A percentile compares a stretch with the other conserved stretches of the same genome.
Conservation (phyloP, 2,888 invertebrate genomes). For the Blera fallax region DNA sequence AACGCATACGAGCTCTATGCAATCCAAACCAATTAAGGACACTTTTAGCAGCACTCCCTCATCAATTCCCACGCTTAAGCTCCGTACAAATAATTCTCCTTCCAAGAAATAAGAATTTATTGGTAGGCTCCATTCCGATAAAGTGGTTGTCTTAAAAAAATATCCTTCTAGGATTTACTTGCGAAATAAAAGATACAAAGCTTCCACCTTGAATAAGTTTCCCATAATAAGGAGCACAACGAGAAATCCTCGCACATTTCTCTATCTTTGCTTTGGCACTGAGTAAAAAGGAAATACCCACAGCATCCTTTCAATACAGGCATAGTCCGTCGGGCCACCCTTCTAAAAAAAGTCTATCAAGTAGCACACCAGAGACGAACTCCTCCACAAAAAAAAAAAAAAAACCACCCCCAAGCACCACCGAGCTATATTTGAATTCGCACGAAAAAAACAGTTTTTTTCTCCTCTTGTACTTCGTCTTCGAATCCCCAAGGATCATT, state of each 20-base stretch:
- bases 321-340: neutral
- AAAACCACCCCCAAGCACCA: no score
- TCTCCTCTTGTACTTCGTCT: neutral
- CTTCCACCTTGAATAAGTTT: no score
- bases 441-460: no score
- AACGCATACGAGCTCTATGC: no score
- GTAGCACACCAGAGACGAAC: neutral
- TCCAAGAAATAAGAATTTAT: neutral
- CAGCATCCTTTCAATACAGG: neutral
- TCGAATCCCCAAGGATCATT: constrained; percentile 48
- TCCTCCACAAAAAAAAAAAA: neutral
- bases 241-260: constrained; percentile 2
- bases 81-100: neutral
- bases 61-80: neutral
- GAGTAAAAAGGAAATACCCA: neutral
- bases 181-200: neutral
- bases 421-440: neutral
- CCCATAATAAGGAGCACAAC: constrained; percentile 19
- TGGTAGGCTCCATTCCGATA: neutral
- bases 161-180: neutral
- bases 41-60: no score
- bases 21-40: no score
- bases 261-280: constrained; percentile 1
- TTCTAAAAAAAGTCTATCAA: constrained; percentile 16
- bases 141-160: neutral